phyloP scores from a whole-genome alignment of 2,797 vertebrate genomes.

The Crax fasciolata region DNA sequence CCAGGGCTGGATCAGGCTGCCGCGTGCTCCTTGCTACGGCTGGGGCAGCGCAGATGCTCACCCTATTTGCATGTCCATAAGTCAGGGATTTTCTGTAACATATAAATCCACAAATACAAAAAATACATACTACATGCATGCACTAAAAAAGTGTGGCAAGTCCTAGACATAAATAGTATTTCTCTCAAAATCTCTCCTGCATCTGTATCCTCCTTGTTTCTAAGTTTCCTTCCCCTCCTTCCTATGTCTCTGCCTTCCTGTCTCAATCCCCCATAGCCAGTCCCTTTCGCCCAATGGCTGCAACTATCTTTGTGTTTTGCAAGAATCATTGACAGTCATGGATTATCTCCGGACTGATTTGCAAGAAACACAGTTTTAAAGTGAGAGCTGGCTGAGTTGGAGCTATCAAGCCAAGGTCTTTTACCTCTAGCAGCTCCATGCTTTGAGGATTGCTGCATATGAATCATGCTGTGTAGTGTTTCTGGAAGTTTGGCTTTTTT shows the following conservation, averaged over 20 bases:
- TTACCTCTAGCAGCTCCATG: background rate
- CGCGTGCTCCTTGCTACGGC: background rate
- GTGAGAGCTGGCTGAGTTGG: background rate
- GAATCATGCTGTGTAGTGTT: rapidly evolving
- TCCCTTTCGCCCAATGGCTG: background rate
- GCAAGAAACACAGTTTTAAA: background rate
- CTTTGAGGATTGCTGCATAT: rapidly evolving
- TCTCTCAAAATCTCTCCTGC: background rate
- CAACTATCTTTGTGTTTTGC: background rate
- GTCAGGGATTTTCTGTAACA: background rate
- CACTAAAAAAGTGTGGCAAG: background rate
- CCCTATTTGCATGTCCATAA: rapidly evolving
- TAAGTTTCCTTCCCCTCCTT: background rate
- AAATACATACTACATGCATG: no score
- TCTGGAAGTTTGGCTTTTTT: background rate
- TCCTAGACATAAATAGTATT: background rate
- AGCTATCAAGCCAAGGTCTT: no score
- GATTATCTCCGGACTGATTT: background rate
- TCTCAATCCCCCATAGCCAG: background rate
- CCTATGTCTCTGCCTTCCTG: background rate
- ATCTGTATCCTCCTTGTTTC: background rate
- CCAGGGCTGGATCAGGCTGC: background rate
- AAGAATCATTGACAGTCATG: background rate
- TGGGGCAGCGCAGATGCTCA: background rate
- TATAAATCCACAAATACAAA: background rate